Evolutionary conservation across 2,797 vertebrate species (phyloP), one percentile per base, ranked within the genome.

Genomic region (Hapalemur alaotrensis): DNA sequence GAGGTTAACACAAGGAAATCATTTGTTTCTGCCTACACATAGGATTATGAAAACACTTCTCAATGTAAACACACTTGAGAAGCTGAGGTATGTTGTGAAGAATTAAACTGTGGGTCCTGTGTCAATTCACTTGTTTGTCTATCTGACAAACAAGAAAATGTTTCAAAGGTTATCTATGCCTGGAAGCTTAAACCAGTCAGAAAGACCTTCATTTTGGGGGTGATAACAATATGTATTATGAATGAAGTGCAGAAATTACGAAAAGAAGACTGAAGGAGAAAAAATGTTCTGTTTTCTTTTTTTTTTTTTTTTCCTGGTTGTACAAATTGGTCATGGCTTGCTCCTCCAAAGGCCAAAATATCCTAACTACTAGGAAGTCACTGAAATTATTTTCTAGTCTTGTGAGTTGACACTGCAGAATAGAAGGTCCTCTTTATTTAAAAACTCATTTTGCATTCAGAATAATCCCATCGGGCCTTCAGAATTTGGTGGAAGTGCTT

Each of bases 141-240:
- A 70, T 73, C 94, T 93, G 81, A 81, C 57, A 93, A 90, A 95
- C 50, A 82, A 96, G 69, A 72, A 90, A 82, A 54, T 0, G 0
- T 70, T 93, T 89, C 95, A 98, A 97, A 97, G 72, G 69, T 96
- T 97, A 91, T 97, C 81, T 76, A n/a, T 83, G 59, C 89, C 93
- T 97, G 3, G 41, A 97, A 98, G 90, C 69, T 94, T 95, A 70
- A 57, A 41, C 17, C 46, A 97, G 72, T 86, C 38, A 81, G 75
- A 82, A 46, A 79, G 46, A 95, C 67, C 46, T 35, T 78, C 35
- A 0, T 4, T 20, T 59, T 63, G 18, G 41, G 89, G 12, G 41
- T 92, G 82, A 67, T 96, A 69, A 97, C 82, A 95, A 35, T 17
- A 30, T 65, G 2, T 48, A 76, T 85, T 93, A 85, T 43, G 63